Percentiles rank a stretch among this genome's conserved stretches.
phyloP scores from a whole-genome alignment of 1,140 invertebrate genomes.

The Caerostris extrusa region DNA sequence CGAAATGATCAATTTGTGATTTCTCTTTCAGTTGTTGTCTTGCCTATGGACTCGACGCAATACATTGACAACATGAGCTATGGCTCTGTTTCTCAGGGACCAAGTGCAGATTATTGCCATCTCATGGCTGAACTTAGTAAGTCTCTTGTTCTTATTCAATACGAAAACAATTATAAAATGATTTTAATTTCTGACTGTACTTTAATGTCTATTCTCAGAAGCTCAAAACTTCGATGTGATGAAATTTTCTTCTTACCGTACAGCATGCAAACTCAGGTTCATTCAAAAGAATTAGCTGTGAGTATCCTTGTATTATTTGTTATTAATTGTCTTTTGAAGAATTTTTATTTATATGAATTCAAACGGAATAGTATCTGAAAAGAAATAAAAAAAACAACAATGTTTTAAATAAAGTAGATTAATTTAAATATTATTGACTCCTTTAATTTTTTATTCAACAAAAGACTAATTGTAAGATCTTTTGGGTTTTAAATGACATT shows the following conservation, averaged over 20 bases:
- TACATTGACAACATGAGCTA: constrained; percentile 74
- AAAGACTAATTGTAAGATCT: too few relatives aligned
- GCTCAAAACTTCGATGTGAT: constrained; percentile 97
- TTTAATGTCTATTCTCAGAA: constrained; percentile 83
- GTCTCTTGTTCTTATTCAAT: not conserved
- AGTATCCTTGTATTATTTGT: constrained; percentile 78
- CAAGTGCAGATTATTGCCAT: constrained; percentile 74
- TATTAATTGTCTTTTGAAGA: not conserved
- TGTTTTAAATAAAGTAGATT: too few relatives aligned
- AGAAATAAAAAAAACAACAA: too few relatives aligned
- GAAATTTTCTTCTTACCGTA: constrained; percentile 97
- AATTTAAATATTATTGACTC: too few relatives aligned
- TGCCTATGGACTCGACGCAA: constrained; percentile 67
- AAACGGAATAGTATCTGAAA: too few relatives aligned
- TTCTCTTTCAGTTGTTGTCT: constrained; percentile 25
- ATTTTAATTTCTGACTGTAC: not conserved
- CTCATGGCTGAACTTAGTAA: constrained; percentile 77
- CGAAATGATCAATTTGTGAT: not conserved
- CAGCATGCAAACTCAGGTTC: constrained; percentile 97
- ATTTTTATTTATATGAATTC: too few relatives aligned
- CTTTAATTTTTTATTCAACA: too few relatives aligned
- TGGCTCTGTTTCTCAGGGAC: constrained; percentile 73
- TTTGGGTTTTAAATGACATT: too few relatives aligned
- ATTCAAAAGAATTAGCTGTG: constrained; percentile 96
- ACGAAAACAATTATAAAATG: not conserved